These are phyloP conservation scores for Chrysolina haemoptera DNA, from an alignment of 2,888 invertebrate species.

Conservation along the genomic window DNA sequence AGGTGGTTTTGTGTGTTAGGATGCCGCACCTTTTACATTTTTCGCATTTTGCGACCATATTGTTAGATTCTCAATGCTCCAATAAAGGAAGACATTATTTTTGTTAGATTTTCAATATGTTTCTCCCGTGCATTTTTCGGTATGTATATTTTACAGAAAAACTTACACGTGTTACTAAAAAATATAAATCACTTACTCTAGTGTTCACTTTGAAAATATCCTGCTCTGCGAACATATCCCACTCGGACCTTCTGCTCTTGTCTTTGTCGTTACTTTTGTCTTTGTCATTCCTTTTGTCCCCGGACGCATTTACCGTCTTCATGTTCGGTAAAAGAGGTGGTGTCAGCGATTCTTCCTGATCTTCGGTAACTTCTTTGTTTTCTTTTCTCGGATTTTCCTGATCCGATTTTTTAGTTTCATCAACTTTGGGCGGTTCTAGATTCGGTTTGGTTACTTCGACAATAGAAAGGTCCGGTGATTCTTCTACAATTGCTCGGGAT, in stretches of 20 bases:
- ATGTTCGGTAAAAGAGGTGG: slow-evolving; percentile 68
- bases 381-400: slow-evolving; percentile 27
- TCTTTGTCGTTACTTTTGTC: slow-evolving; percentile 61
- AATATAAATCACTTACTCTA: slow-evolving; percentile 59
- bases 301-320: slow-evolving; percentile 61
- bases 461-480: neutral
- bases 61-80: no score
- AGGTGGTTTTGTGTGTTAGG: no score
- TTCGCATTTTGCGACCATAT: no score
- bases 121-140: no score
- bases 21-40: no score
- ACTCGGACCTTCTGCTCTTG: slow-evolving; percentile 75
- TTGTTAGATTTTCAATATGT: no score
- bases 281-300: slow-evolving; percentile 60
- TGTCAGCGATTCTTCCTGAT: slow-evolving; percentile 62
- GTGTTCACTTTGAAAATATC: slow-evolving; percentile 78
- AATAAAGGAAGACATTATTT: no score
- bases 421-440: slow-evolving; percentile 27
- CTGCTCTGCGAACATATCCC: slow-evolving; percentile 96
- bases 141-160: neutral
- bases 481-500: slow-evolving; percentile 26
- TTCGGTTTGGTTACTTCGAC: neutral
- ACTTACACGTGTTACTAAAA: neutral
- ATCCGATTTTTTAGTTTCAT: slow-evolving; percentile 21
- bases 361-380: neutral